Base-by-base conservation (phyloP, 2,888 invertebrate genomes). In the Volucella inanis region DNA sequence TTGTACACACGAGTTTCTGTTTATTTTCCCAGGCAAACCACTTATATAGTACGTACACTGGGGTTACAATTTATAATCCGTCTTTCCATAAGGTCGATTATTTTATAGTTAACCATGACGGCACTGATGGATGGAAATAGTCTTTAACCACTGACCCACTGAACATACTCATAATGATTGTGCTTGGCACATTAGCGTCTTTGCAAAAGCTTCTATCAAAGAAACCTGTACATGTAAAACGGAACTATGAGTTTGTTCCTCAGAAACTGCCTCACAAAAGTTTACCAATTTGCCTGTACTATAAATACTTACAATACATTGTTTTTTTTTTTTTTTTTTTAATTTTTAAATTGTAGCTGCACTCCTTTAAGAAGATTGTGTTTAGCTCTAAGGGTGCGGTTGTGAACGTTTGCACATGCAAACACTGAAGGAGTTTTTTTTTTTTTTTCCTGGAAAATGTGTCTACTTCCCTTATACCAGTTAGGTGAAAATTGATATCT, bases 21-120 rank as follows among this genome's bases (percentile, higher is more conserved):
- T 74, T 83, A 64, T 64, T 72, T 79, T 43, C 14, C 39, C 54
- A 62, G 22, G 50, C 38, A 47, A 57, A 79, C 83, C 79, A 83
- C 83, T 74, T 31, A 22, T 22, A 22, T 3, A n/a, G 2, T 22
- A 22, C 18, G 2, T 22, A 57, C 15, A 11, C 31, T 50, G 62
- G 6, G 68, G 68, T 68, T 74, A 59, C 57, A 43, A 9, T 70
- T 57, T 76, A 59, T 61, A 11, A 15, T 61, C 18, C 18, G 14
- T 49, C 11, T 18, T n/a, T 38, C 54, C 55, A 52, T 64, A 64
- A 74, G 41, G 74, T 22, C 18, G 39, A 59, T 55, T 61, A 43
- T 62, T 59, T 57, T 65, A 59, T 15, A 59, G 52, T 4, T 18
- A 41, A 39, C 38, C 57, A 72, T 62, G 31, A 45, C 57, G 47